A percentile compares a stretch with the other conserved stretches of the same genome.
Conservation (phyloP, 2,113 vertebrate genomes). For the Tupaia tana region DNA sequence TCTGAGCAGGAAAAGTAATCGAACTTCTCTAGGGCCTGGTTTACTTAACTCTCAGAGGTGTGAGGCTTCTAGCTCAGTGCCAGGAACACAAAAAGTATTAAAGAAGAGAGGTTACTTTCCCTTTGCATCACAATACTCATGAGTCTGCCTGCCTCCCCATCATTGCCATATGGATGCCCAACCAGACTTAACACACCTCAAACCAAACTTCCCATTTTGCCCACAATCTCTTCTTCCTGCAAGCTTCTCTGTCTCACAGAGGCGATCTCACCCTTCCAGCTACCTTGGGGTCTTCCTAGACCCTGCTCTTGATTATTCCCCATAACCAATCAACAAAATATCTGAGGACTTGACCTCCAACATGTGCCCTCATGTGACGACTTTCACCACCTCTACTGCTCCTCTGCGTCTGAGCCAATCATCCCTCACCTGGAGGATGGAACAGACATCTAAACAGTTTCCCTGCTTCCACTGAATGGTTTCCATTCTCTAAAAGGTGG, state of each 20-base stretch:
- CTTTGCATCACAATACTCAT: neutral
- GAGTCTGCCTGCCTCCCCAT: neutral
- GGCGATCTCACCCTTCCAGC: no score
- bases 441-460: neutral
- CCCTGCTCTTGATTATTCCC: no score
- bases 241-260: neutral
- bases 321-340: neutral
- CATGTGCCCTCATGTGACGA: neutral
- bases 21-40: neutral
- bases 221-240: neutral
- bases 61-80: neutral
- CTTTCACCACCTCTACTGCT: no score
- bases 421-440: fast-evolving
- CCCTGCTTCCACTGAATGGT: neutral
- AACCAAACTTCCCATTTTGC: neutral
- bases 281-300: neutral
- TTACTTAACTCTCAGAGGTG: neutral
- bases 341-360: fast-evolving
- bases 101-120: neutral
- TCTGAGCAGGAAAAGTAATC: neutral
- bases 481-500: neutral
- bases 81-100: neutral
- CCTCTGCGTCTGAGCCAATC: fast-evolving
- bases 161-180: neutral
- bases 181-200: fast-evolving